Base-by-base conservation (phyloP, 2,113 vertebrate species). In the Oryzias celebensis region DNA sequence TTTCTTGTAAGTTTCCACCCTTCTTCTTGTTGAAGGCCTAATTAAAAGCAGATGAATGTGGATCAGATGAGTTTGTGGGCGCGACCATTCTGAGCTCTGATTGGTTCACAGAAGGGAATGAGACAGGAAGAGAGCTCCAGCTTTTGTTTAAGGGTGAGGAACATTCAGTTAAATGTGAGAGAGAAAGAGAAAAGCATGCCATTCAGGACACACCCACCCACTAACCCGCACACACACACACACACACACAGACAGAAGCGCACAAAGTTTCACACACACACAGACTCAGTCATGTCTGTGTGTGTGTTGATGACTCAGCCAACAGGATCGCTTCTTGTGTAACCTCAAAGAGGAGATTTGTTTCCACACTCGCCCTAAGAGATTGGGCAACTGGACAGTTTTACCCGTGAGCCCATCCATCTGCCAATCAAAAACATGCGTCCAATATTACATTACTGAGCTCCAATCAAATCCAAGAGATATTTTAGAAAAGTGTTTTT, bases 271-370 rank as follows among this genome's bases (percentile, higher is more conserved):
- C 66, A 57, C 66, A 59, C 70, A 71, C 71, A 63, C 42, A 14
- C 43, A 57, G 2, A 23, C 24, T 17, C 10, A 18, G 45, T 0
- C 55, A 16, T 18, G 5, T 43, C 2, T 53, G 7, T 36, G 18
- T 23, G 26, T 49, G 28, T 58, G 52, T 47, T 44, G n/a, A 41
- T 82, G 76, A 84, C 15, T 79, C 73, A 76, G 17, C 51, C 80
- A 44, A 17, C 46, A 43, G 48, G 18, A 5, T 0, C 42, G 17
- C 15, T 49, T 49, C 10, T 65, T 70, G 54, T 57, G 49, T 45
- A 68, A 65, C 16, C 3, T 14, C 4, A 15, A 13, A 14, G 2
- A 4, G 14, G 14, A 51, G 3, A 28, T 48, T 18, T 62, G 46
- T 20, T 14, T 44, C 3, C 53, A 70, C 31, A 10, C 31, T 36